phyloP scores from a whole-genome alignment of 2,797 vertebrate genomes.

The Hephaestus fuliginosus region DNA sequence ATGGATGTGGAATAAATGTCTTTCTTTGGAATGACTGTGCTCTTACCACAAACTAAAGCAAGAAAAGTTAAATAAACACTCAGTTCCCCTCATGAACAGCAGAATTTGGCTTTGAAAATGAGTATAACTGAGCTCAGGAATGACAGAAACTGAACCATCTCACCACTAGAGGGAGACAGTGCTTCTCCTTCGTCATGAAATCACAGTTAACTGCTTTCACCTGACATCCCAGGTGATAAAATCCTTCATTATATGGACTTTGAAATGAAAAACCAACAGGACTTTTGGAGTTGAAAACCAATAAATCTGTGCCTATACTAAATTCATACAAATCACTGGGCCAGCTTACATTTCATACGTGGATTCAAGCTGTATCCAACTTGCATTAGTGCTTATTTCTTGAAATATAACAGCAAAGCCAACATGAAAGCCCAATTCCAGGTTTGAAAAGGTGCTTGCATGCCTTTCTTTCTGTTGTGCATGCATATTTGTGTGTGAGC shows the following conservation, averaged over 20 bases:
- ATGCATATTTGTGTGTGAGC: conserved; percentile 27
- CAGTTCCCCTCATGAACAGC: neutral
- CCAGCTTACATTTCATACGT: neutral
- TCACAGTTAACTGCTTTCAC: neutral
- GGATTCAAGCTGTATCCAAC: neutral
- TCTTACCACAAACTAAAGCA: conserved; percentile 16
- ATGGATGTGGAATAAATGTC: conserved; percentile 79
- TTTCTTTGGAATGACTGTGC: conserved; percentile 63
- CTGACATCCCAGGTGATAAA: neutral
- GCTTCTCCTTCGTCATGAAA: neutral
- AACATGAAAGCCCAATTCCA: neutral
- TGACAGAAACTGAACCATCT: neutral
- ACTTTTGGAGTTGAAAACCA: neutral
- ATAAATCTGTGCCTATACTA: neutral
- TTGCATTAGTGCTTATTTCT: neutral
- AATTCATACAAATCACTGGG: neutral
- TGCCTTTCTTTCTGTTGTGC: neutral
- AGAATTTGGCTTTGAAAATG: neutral
- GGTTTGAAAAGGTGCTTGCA: neutral
- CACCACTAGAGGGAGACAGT: conserved; percentile 61
- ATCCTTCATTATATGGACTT: neutral
- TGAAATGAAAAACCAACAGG: neutral
- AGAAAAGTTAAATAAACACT: conserved; percentile 33
- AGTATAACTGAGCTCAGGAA: neutral
- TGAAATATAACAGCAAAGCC: neutral